Base-by-base conservation (phyloP, 2,797 vertebrate genomes). In the Lindbergichthys nudifrons region DNA sequence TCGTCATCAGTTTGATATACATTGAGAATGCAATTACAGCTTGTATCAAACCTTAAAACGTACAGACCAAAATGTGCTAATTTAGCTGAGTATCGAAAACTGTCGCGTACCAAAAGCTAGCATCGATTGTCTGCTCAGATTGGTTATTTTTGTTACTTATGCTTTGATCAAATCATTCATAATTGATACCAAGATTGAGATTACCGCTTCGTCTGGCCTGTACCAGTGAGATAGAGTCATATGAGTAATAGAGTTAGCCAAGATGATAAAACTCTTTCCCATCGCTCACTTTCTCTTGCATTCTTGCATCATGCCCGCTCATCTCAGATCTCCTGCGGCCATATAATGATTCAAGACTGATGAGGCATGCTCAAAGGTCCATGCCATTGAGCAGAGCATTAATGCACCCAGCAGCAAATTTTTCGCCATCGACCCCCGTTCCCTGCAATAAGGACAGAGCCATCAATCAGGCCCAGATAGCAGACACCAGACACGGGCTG, bases 331-430 rank as follows among this genome's bases (percentile, higher is more conserved):
- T 91, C 87, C 84, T 63, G 83, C 57, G 75, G 85, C 89, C 77
- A 63, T 92, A 86, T 85, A 81, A 80, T 89, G 91, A 88, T 88
- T 92, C 85, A 91, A 91, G 92, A 94, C 91, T 85, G 92, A 94
- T 92, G 91, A 87, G 87, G 89, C 83, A 75, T 67, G 87, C 89
- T 92, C 90, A 93, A 90, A 93, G 91, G 91, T 93, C 85, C 89
- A 65, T 82, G 89, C 85, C 82, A 88, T 81, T 88, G 91, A 92
- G 91, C 89, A 78, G 89, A 80, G 83, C 89, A 83, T 92, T 93
- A 93, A 92, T 92, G 92, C 91, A 94, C 87, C 89, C 87, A 74
- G 83, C 90, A 93, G 92, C 92, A 92, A 87, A 93, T 91, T 92
- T 93, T 92, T 92, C 89, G 82, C 87, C 88, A 93, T 92, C 87